Conservation (phyloP, 2,888 invertebrate genomes). For the Netelia virgata region DNA sequence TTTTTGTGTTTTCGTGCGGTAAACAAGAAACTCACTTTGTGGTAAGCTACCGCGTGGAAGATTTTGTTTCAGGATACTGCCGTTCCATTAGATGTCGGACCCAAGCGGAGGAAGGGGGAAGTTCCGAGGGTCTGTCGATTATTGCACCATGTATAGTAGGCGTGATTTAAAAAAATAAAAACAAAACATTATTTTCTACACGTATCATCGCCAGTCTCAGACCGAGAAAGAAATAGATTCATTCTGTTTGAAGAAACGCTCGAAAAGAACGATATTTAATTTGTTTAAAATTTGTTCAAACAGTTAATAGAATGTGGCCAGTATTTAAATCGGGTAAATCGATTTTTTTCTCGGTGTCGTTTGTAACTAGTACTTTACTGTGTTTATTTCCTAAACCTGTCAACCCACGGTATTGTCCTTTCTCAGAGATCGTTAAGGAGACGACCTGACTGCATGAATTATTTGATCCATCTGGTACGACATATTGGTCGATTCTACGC, state of each 20-base stretch:
- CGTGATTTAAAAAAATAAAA: background rate
- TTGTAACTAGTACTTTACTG: conserved; percentile 25
- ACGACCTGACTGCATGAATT: no score
- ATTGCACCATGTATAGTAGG: background rate
- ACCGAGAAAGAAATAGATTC: conserved; percentile 24
- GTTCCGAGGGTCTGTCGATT: background rate
- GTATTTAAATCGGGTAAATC: conserved; percentile 1
- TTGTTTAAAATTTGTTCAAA: background rate
- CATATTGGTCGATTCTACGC: no score
- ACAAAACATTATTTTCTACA: conserved; percentile 2
- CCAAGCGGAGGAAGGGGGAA: background rate
- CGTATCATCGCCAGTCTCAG: background rate
- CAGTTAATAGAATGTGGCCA: background rate
- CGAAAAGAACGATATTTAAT: background rate
- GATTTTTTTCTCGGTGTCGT: conserved; percentile 40
- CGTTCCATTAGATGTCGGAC: background rate
- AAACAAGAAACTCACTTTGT: background rate
- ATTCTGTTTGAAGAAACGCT: background rate
- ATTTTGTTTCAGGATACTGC: conserved; percentile 14
- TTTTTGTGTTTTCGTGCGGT: no score
- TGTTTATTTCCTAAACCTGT: background rate
- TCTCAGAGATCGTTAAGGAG: no score
- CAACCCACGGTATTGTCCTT: no score
- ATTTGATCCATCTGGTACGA: no score
- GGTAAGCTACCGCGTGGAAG: conserved; percentile 34